phyloP scores from a whole-genome alignment of 2,797 vertebrate species.

The Leuciscus waleckii region DNA sequence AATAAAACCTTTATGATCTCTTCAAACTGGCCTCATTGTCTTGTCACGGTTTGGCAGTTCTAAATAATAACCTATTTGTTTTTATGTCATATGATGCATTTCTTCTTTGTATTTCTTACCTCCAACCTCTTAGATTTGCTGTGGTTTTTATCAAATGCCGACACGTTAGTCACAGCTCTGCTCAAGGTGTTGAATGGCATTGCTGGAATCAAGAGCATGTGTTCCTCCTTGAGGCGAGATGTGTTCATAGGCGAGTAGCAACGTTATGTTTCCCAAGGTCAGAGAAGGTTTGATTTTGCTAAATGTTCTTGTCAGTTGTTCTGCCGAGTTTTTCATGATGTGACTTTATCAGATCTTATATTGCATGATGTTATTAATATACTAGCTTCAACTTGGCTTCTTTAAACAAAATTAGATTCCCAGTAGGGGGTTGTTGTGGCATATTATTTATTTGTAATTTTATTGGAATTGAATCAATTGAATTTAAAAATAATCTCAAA shows the following conservation, averaged over 20 bases:
- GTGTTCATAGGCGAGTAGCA: constrained; percentile 47
- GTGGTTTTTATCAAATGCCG: constrained; percentile 23
- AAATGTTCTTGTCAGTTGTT: constrained; percentile 30
- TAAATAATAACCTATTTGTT: neutral
- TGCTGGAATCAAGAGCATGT: constrained; percentile 45
- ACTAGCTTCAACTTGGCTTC: neutral
- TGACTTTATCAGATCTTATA: constrained; percentile 50
- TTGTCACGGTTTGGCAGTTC: neutral
- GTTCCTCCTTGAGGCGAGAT: constrained; percentile 47
- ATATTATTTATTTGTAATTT: neutral
- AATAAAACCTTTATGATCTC: constrained; percentile 18
- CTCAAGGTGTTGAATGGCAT: constrained; percentile 52
- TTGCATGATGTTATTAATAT: neutral
- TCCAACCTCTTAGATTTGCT: neutral
- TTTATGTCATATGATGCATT: constrained; percentile 1
- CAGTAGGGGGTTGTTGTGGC: neutral
- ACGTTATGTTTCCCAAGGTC: constrained; percentile 5
- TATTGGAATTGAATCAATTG: neutral
- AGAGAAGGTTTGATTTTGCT: constrained; percentile 32
- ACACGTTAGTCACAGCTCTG: neutral
- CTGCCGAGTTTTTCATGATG: constrained; percentile 45
- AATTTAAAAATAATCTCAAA: too few species aligned
- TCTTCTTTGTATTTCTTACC: neutral
- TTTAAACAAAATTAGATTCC: neutral
- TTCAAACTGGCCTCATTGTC: neutral